These are phyloP conservation scores for Acarapis woodi DNA, from an alignment of 1,140 invertebrate genomes.

Conservation along the genomic window DNA sequence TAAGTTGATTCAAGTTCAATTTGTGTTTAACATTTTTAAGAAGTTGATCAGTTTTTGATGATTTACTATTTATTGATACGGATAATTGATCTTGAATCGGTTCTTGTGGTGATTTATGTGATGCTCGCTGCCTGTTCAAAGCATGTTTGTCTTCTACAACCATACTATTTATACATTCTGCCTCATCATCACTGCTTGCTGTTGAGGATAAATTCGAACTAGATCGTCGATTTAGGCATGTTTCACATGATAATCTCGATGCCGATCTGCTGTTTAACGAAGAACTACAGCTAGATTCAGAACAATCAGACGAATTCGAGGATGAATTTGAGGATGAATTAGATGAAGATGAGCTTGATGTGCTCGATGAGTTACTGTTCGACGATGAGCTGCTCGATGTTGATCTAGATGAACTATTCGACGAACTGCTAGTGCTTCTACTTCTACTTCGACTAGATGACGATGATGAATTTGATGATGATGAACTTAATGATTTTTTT, in stretches of 20 bases:
- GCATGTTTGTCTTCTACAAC: neutral
- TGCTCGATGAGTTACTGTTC: too few relatives aligned
- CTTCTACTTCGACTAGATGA: too few relatives aligned
- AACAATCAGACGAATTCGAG: neutral
- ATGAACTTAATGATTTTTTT: slow-evolving; percentile 3
- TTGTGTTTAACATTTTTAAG: neutral
- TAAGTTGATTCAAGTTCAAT: neutral
- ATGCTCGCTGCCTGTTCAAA: neutral
- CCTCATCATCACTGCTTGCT: neutral
- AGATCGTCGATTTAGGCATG: neutral
- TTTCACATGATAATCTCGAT: neutral
- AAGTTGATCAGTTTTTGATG: neutral
- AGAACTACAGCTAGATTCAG: neutral
- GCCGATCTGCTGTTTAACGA: too few relatives aligned
- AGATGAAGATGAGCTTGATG: slow-evolving; percentile 5
- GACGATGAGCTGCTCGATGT: neutral
- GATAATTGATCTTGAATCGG: too few relatives aligned
- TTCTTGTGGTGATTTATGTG: too few relatives aligned
- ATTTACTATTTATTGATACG: too few relatives aligned
- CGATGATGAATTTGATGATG: slow-evolving; percentile 5
- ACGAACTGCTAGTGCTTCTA: slow-evolving; percentile 1
- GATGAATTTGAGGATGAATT: neutral
- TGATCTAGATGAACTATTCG: too few relatives aligned
- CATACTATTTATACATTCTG: too few relatives aligned
- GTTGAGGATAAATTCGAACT: neutral